Evolutionary conservation across 2,113 vertebrate genomes (phyloP).

Genomic region (Myocastor coypus): DNA sequence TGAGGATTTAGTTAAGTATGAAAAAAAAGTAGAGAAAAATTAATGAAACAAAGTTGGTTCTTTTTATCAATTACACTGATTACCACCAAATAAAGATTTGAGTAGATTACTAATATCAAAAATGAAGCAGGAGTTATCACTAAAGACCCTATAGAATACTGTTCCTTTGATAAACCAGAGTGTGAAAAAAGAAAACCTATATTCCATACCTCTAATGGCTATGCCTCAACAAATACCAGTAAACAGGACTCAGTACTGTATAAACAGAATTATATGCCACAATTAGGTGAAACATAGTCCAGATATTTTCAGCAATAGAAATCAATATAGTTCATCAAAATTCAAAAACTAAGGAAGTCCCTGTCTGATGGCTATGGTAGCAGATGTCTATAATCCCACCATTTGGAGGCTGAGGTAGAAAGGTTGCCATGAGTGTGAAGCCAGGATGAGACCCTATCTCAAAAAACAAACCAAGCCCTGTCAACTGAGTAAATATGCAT

Average conservation of each 20-base stretch:
- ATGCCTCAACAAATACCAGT: conserved; percentile 12
- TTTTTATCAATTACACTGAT: not conserved
- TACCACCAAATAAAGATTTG: not conserved
- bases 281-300: not conserved
- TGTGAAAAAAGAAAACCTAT: not conserved
- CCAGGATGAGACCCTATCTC: not conserved
- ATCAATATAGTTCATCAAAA: not conserved
- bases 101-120: not conserved
- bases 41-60: not conserved
- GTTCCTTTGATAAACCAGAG: not conserved
- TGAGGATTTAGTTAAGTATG: not conserved
- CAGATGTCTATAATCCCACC: not conserved
- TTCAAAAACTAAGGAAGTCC: not conserved
- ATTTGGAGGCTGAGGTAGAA: not conserved
- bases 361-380: not conserved
- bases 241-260: conserved; percentile 33
- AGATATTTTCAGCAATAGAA: conserved; percentile 12
- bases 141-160: not conserved
- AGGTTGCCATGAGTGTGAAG: not conserved
- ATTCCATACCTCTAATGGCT: not conserved
- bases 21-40: not conserved
- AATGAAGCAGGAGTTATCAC: not conserved
- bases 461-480: not conserved
- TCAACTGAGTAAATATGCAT: conserved; percentile 9
- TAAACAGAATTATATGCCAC: not conserved